Evolutionary conservation across 2,113 vertebrate species (phyloP), one percentile per base, ranked within the genome.

Genomic region (Manacus vitellinus): DNA sequence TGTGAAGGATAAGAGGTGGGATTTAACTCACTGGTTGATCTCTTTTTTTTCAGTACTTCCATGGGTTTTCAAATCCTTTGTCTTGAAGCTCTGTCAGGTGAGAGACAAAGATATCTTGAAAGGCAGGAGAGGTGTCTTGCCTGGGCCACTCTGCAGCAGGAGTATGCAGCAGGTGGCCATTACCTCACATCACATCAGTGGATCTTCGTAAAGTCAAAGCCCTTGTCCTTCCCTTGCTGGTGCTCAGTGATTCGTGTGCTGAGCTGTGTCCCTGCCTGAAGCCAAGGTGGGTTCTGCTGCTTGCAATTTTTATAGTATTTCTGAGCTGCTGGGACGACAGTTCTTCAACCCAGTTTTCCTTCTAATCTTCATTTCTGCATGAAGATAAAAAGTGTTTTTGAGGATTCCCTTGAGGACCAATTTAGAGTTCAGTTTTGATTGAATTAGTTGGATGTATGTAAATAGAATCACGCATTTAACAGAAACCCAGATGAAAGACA

Each of bases 401-500:
- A 96, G 81, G 84, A 92, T 86, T 97, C 97, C 94, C 97, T 92
- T 67, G 91, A 91, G 95, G 74, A 81, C 91, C 83, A 95, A 91
- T 97, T 94, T 97, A 92, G 88, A 96, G 90, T 97, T 95, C 65
- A 84, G 80, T 93, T 95, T 95, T 95, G 95, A 96, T 96, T 89
- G 77, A 96, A 95, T 97, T 96, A 97, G 89, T 75, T 90, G 74
- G 78, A 88, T 85, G 55, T 94, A 96, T 96, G 85, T 96, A 96
- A 97, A 97, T 95, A 94, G 93, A 90, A 95, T 86, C 80, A 28
- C 2, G 0, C 56, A 49, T 61, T 95, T 93, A 94, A 93, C 46
- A 91, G 94, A 92, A 89, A 87, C 30, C 7, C 85, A 94, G 87
- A 94, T 95, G 87, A 95, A 94, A 95, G 95, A 68, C 73, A 19